Evolutionary conservation across 1,140 invertebrate species (phyloP).

Genomic region (Araneus ventricosus): DNA sequence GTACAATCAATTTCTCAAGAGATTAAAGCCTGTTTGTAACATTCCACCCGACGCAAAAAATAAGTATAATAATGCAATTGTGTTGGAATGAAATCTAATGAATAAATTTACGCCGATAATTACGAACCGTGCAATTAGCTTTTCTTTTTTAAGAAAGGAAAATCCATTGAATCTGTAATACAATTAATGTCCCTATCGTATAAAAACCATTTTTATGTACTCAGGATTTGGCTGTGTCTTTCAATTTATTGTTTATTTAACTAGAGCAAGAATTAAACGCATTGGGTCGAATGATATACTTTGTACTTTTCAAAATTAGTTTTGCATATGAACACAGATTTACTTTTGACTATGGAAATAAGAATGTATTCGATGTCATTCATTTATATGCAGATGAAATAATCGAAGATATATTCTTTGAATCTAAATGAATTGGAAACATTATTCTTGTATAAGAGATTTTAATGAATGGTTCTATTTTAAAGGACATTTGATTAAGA

Average conservation of each 20-base stretch:
- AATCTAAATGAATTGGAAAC: too few species aligned
- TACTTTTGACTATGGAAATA: too few species aligned
- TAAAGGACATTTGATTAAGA: too few species aligned
- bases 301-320: background rate
- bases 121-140: constrained; percentile 38
- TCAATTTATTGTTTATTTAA: constrained; percentile 24
- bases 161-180: constrained; percentile 20
- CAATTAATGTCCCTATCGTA: constrained; percentile 31
- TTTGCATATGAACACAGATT: background rate
- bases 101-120: constrained; percentile 60
- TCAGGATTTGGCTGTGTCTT: background rate
- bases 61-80: constrained; percentile 30
- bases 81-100: constrained; percentile 42
- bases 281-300: background rate
- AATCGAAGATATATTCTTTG: too few species aligned
- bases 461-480: too few species aligned
- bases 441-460: too few species aligned
- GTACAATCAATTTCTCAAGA: constrained; percentile 40
- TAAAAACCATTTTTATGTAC: background rate
- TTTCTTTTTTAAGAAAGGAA: constrained; percentile 13
- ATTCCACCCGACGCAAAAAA: background rate
- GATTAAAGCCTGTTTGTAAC: constrained; percentile 29
- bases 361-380: too few species aligned
- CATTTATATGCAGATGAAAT: too few species aligned
- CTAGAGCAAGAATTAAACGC: background rate